Evolutionary conservation across 2,888 invertebrate genomes (phyloP), one percentile per base, ranked within the genome.

Genomic region (Dorcus hopei): DNA sequence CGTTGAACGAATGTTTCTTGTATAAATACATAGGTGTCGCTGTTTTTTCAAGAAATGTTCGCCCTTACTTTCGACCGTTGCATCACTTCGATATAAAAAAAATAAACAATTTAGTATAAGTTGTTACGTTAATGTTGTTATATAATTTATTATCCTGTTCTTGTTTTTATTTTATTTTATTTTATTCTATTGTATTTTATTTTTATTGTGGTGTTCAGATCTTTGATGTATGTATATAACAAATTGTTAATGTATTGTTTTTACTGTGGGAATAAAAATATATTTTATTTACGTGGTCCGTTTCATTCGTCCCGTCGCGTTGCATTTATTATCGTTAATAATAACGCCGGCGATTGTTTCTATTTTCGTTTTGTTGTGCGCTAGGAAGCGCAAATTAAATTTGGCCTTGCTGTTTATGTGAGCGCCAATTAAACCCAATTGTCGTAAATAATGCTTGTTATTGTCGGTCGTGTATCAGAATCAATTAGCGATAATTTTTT

Each of bases 151-250:
- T 47, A 19, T 16, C 16, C 5, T 11, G 47, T 47, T 47, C 26
- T 23, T 16, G 11, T 47, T 47, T 47, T 23, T 47, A 16, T 47
- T 42, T 42, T 14, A 11, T 47, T 23, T 19, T 16, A 39, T 38
- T 50, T 39, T 50, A 50, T 14, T 14, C 14, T 14, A 14, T 39
- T 33, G 19, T 50, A 11, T 50, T 50, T 26, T 33, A 9, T n/a
- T 54, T 26, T 33, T 51, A 43, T 33, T 47, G 16, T 54, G 54
- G 54, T 54, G 47, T 54, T 54, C 43, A 45, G 54, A 54, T 54
- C 47, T 47, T 54, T 45, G 23, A 19, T 45, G 19, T 45, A 33
- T 33, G 23, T 45, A 45, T 9, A 45, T 33, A 33, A 33, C 26
- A 33, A 33, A 33, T 33, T 19, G 45, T 45, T 45, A 23, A 16